Percentiles rank a stretch among this genome's conserved stretches.
Conservation (phyloP, 2,888 invertebrate genomes). For the Enoplolaimus lenunculus region DNA sequence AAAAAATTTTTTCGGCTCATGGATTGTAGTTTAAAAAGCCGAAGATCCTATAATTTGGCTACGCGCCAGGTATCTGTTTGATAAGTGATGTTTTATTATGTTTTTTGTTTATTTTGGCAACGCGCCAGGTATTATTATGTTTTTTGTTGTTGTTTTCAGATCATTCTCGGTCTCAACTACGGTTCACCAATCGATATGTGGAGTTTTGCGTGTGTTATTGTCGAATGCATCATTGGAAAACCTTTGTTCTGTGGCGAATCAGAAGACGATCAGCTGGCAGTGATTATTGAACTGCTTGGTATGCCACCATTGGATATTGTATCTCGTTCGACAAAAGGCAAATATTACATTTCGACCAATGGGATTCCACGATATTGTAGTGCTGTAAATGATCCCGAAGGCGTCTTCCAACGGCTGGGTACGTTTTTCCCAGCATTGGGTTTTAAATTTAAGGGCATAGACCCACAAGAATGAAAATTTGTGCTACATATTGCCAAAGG, state of each 20-base stretch:
- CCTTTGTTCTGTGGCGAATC: constrained; percentile 95
- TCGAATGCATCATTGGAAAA: constrained; percentile 87
- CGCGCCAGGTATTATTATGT: no score
- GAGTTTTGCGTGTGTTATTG: constrained; percentile 51
- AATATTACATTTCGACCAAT: constrained; percentile 89
- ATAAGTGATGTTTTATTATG: no score
- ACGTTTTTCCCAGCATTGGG: no score
- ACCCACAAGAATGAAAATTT: no score
- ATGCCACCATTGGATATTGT: constrained; percentile 61
- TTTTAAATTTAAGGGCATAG: no score
- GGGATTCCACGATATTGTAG: constrained; percentile 87
- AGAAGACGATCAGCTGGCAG: constrained; percentile 74
- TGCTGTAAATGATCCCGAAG: constrained; percentile 32
- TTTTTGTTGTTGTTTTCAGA: constrained; percentile 98
- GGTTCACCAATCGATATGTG: constrained; percentile 98
- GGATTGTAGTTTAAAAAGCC: no score
- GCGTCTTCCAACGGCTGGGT: no score
- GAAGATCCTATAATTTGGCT: no score
- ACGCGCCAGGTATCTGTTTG: no score
- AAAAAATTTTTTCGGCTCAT: no score
- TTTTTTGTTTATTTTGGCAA: no score
- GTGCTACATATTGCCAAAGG: no score
- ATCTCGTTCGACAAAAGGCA: constrained; percentile 71
- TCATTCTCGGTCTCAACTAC: constrained; percentile 81
- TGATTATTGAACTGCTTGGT: constrained; percentile 81